phyloP scores from a whole-genome alignment of 2,113 vertebrate genomes.

The Hirundichthys speculiger region DNA sequence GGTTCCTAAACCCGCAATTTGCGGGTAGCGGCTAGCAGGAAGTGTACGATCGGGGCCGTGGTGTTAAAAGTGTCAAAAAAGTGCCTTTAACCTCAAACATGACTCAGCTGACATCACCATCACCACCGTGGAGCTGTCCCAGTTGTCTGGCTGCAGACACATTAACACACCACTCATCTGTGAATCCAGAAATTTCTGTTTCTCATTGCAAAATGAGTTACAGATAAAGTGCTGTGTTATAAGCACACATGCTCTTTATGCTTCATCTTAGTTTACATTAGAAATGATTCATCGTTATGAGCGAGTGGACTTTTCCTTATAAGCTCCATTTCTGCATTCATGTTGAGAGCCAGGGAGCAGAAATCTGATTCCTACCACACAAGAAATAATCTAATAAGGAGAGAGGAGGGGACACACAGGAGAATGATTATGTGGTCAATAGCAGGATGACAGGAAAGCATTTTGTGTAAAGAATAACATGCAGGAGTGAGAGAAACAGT shows the following conservation, averaged over 20 bases:
- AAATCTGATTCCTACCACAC: slow-evolving; percentile 45
- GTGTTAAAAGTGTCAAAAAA: too few relatives aligned
- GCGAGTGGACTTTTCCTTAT: neutral
- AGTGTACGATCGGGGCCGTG: too few relatives aligned
- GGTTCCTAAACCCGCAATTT: too few relatives aligned
- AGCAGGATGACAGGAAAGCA: neutral
- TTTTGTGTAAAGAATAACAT: neutral
- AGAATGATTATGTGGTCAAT: neutral
- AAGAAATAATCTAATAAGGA: slow-evolving; percentile 44
- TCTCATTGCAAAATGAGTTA: slow-evolving; percentile 1
- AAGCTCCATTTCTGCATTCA: slow-evolving; percentile 11
- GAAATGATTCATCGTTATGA: neutral
- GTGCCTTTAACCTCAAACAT: too few relatives aligned
- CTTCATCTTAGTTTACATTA: neutral
- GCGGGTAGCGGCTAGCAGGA: too few relatives aligned
- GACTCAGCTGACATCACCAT: too few relatives aligned
- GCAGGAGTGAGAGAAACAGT: neutral
- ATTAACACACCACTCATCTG: too few relatives aligned
- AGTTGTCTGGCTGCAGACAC: too few relatives aligned
- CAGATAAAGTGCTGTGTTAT: too few relatives aligned
- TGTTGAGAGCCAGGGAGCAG: slow-evolving; percentile 6
- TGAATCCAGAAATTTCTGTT: too few relatives aligned
- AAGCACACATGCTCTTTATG: too few relatives aligned
- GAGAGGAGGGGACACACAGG: slow-evolving; percentile 9
- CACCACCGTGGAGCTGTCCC: too few relatives aligned